Evolutionary conservation across 2,888 invertebrate species (phyloP).

Genomic region (Apomyelois bistriatella): DNA sequence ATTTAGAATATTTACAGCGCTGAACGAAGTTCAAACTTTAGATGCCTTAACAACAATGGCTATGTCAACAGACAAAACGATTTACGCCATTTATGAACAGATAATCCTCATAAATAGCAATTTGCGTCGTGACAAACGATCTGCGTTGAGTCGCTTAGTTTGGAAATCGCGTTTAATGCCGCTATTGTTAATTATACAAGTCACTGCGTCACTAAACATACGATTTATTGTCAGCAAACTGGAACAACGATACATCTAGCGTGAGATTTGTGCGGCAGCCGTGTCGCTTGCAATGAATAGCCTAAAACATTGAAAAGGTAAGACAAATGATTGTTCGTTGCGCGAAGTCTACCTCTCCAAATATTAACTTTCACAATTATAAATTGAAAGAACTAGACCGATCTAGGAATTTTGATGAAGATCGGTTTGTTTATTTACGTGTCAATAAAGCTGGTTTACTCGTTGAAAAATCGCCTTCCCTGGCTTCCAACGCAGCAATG

Average conservation of each 20-base stretch:
- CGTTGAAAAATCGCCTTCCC: constrained; percentile 55
- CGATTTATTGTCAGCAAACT: constrained; percentile 74
- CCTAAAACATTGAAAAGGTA: constrained; percentile 57
- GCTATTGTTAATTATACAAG: constrained; percentile 77
- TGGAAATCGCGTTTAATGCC: constrained; percentile 75
- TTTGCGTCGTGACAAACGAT: constrained; percentile 74
- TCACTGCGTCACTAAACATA: constrained; percentile 73
- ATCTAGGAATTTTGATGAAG: constrained; percentile 43
- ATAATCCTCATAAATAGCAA: constrained; percentile 76
- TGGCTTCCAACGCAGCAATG: constrained; percentile 44
- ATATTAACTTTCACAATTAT: constrained; percentile 40
- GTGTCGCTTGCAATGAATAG: constrained; percentile 45
- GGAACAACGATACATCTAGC: constrained; percentile 63
- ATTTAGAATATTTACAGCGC: not conserved
- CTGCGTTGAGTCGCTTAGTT: constrained; percentile 61
- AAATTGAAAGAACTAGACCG: constrained; percentile 29
- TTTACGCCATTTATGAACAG: constrained; percentile 49
- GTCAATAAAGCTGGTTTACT: constrained; percentile 45
- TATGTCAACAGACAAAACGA: constrained; percentile 37
- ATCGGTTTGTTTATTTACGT: constrained; percentile 43
- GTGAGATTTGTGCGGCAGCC: constrained; percentile 57
- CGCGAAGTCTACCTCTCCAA: constrained; percentile 29
- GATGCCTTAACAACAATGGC: constrained; percentile 26
- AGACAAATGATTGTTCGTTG: constrained; percentile 43
- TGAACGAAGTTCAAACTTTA: constrained; percentile 16